Conservation (phyloP, 1,140 invertebrate genomes). For the Caenorhabditis brenneri region DNA sequence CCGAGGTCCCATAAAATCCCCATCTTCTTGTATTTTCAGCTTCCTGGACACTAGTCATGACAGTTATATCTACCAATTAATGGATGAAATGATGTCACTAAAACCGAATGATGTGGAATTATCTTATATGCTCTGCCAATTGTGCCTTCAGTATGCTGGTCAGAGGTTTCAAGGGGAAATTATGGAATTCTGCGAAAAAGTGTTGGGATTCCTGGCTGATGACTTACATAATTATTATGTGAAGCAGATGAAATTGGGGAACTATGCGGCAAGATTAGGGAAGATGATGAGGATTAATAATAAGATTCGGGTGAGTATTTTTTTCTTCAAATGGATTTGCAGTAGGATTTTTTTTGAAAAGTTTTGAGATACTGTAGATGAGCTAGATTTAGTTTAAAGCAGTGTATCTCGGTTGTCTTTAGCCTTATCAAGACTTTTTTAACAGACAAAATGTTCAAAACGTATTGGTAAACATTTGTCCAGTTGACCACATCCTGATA, state of each 20-base stretch:
- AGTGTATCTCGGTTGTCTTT: too few species aligned
- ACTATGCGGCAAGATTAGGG: background rate
- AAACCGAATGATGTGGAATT: slow-evolving; percentile 26
- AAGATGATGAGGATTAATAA: background rate
- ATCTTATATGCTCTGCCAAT: slow-evolving; percentile 23
- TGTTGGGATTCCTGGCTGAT: slow-evolving; percentile 1
- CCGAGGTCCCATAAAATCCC: too few species aligned
- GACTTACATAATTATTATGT: slow-evolving; percentile 37
- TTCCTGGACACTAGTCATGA: background rate
- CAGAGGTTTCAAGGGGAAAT: background rate
- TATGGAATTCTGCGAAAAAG: background rate
- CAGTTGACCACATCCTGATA: too few species aligned
- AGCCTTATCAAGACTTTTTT: too few species aligned
- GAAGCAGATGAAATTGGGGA: background rate
- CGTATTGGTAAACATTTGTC: too few species aligned
- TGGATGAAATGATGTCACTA: background rate
- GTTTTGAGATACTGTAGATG: too few species aligned
- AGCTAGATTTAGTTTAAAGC: too few species aligned
- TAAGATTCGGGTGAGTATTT: background rate
- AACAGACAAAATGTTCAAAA: too few species aligned
- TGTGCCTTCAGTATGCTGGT: slow-evolving; percentile 34
- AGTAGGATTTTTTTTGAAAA: background rate
- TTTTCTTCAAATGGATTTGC: too few species aligned
- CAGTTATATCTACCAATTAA: background rate
- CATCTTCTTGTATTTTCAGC: background rate